phyloP scores from a whole-genome alignment of 2,797 vertebrate genomes.

The Ciconia nigra region DNA sequence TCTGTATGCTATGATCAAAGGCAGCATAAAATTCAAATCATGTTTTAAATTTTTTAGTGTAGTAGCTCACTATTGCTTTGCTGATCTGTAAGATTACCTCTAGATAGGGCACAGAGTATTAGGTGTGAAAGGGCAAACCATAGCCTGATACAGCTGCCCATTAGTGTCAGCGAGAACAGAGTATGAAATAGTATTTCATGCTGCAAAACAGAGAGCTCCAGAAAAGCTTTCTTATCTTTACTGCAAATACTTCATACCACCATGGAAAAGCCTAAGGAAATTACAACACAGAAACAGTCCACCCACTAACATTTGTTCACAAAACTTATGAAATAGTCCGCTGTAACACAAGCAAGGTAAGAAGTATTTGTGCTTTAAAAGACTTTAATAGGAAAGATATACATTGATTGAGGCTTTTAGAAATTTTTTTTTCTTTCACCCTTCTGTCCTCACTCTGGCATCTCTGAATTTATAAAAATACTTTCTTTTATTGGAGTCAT shows the following conservation, averaged over 20 bases:
- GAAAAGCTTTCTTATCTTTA: neutral
- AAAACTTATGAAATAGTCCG: neutral
- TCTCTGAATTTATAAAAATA: neutral
- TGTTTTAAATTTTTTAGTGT: neutral
- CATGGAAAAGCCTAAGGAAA: neutral
- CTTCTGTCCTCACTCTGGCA: neutral
- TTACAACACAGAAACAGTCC: neutral
- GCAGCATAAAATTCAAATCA: neutral
- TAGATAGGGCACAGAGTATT: neutral
- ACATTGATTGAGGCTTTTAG: neutral
- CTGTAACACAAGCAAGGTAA: neutral
- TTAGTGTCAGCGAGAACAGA: neutral
- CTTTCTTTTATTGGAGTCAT: neutral
- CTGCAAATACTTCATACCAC: neutral
- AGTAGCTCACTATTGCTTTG: neutral
- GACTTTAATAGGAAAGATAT: neutral
- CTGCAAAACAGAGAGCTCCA: neutral
- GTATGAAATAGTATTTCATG: neutral
- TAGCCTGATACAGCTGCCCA: neutral
- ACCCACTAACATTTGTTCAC: neutral
- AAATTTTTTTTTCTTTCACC: neutral
- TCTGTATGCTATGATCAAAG: rapidly evolving
- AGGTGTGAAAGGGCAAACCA: neutral
- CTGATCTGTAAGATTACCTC: neutral
- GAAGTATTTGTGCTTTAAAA: neutral